A percentile compares a stretch with the other conserved stretches of the same genome.
These are phyloP conservation scores for Emmelina monodactyla DNA, from an alignment of 2,888 invertebrate genomes.

Conservation along the genomic window DNA sequence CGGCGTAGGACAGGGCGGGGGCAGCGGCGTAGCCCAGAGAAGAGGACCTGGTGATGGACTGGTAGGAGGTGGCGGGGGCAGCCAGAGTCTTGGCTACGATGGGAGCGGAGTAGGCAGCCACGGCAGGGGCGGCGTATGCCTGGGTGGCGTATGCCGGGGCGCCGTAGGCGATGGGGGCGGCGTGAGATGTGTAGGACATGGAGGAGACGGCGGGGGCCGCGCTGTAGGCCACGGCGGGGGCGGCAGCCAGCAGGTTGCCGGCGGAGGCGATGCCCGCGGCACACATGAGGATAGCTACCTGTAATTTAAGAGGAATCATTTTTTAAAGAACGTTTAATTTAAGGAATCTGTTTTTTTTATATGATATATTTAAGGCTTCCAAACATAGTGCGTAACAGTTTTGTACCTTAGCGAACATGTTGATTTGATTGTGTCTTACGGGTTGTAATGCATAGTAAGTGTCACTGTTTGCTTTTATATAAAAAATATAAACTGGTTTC, in stretches of 20 bases:
- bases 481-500: constrained; percentile 14
- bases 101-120: constrained; percentile 28
- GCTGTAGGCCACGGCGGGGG: constrained; percentile 26
- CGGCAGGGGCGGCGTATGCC: constrained; percentile 18
- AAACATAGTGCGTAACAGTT: neutral
- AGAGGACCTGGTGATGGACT: constrained; percentile 35
- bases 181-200: constrained; percentile 26
- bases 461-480: constrained; percentile 38
- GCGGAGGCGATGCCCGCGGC: constrained; percentile 68
- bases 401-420: constrained; percentile 32
- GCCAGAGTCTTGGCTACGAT: constrained; percentile 16
- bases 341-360: neutral
- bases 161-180: constrained; percentile 28
- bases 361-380: neutral
- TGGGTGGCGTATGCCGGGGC: constrained; percentile 23
- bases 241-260: constrained; percentile 56
- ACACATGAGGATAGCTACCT: constrained; percentile 65
- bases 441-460: constrained; percentile 28
- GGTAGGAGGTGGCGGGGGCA: constrained; percentile 25
- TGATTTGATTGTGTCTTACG: constrained; percentile 11
- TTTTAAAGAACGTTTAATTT: neutral
- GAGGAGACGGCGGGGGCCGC: constrained; percentile 29
- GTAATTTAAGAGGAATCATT: constrained; percentile 8
- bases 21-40: constrained; percentile 26
- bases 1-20: constrained; percentile 14